Evolutionary conservation across 1,140 invertebrate species (phyloP).

Genomic region (Ericerus pela): DNA sequence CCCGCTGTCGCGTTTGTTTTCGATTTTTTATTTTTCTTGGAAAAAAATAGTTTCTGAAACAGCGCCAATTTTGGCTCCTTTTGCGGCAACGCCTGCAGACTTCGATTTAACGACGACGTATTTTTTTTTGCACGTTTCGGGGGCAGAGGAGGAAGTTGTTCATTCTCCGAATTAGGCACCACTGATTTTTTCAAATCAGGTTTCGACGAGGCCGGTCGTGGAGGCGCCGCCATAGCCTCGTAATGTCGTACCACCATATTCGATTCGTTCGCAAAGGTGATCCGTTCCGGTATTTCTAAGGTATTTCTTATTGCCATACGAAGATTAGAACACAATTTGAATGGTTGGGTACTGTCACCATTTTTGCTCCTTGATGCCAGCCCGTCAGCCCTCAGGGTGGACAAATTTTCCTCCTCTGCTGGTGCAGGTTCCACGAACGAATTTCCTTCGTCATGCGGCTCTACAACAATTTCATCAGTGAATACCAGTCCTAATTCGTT

Average conservation of each 20-base stretch:
- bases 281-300: slow-evolving; percentile 26
- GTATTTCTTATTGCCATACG: slow-evolving; percentile 77
- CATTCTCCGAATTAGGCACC: slow-evolving; percentile 20
- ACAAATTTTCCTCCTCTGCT: too few relatives aligned
- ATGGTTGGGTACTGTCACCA: too few relatives aligned
- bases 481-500: neutral
- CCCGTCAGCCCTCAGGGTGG: too few relatives aligned
- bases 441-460: too few relatives aligned
- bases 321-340: slow-evolving; percentile 51
- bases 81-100: slow-evolving; percentile 32
- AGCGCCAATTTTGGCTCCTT: slow-evolving; percentile 40
- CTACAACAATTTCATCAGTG: too few relatives aligned
- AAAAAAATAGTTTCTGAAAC: slow-evolving; percentile 48
- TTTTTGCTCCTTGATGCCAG: slow-evolving; percentile 24
- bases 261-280: slow-evolving; percentile 34
- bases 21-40: slow-evolving; percentile 22
- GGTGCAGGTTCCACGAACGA: too few relatives aligned
- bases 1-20: neutral
- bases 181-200: slow-evolving; percentile 9
- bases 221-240: slow-evolving; percentile 30
- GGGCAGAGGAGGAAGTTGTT: slow-evolving; percentile 54
- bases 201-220: slow-evolving; percentile 24
- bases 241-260: slow-evolving; percentile 35
- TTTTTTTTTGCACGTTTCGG: slow-evolving; percentile 59
- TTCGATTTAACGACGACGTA: slow-evolving; percentile 30